Base-by-base conservation (phyloP, 2,113 vertebrate species). In the Nycticebus coucang region DNA sequence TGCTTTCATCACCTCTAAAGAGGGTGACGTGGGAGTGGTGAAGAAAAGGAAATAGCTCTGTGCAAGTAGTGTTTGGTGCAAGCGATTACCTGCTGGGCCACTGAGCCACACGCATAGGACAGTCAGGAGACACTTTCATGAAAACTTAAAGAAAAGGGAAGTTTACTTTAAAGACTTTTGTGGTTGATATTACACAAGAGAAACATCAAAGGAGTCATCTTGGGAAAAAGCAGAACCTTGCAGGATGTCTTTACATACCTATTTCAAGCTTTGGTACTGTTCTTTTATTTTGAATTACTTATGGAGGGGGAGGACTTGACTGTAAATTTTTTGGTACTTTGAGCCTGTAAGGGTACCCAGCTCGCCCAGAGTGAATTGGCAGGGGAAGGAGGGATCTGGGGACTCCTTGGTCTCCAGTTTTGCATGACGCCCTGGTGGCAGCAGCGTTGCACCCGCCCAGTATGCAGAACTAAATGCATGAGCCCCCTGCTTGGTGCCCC, bases 401-500 rank as follows among this genome's bases (percentile, higher is more conserved):
- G 96, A 82, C 94, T 13, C 93, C 69, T 30, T 2, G 1, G 83
- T 87, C 92, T 97, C 95, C 80, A 41, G 89, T 71, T 95, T 98
- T 99, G 99, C 99, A 99, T 99, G 99, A 99, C 66, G 98, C 98
- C 98, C 98, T 93, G 95, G 98, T 99, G 99, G 98, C 94, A 97
- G 99, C 99, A 98, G 98, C 98, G 96, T 98, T 98, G 99, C 98
- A 96, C 99, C 98, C 98, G 98, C 98, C 98, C 98, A 99, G 98
- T 98, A 97, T 99, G 99, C 98, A 98, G 98, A 99, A 99, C 96
- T 98, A 99, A 99, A 98, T 99, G 99, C 99, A 99, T 99, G 99
- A 99, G 96, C 98, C 99, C 98, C 98, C 98, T 99, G 99, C 99
- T 99, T 99, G 99, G 99, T 99, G 99, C 99, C 99, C 99, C 99